A percentile compares a stretch with the other conserved stretches of the same genome.
phyloP scores from a whole-genome alignment of 2,113 vertebrate genomes.

The Rana temporaria region DNA sequence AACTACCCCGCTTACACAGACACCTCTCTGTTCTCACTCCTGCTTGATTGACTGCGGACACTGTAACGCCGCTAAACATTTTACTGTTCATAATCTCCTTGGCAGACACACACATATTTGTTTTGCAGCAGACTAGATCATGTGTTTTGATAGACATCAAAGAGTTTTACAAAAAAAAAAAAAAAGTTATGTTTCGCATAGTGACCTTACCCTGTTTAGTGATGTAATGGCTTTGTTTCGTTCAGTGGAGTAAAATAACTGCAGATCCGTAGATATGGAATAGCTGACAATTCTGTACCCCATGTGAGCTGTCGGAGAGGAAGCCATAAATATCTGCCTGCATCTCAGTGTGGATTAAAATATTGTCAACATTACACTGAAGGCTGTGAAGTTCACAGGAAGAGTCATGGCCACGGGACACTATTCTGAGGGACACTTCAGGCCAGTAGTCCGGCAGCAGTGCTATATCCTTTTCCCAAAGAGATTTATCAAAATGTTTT shows the following conservation, averaged over 20 bases:
- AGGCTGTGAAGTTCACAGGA: background rate
- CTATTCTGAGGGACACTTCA: background rate
- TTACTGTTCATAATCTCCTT: slow-evolving; percentile 41
- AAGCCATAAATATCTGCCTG: slow-evolving; percentile 5
- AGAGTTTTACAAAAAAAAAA: slow-evolving; percentile 6
- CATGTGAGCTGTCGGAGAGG: background rate
- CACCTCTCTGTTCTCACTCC: slow-evolving; percentile 49
- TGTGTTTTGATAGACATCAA: slow-evolving; percentile 12
- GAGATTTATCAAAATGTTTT: too few relatives aligned
- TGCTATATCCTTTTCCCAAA: background rate
- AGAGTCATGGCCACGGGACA: background rate
- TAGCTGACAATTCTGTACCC: background rate
- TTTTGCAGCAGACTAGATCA: slow-evolving; percentile 22
- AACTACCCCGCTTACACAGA: slow-evolving; percentile 72
- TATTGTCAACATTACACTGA: background rate
- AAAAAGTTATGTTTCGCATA: background rate
- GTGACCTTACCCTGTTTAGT: background rate
- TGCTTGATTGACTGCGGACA: slow-evolving; percentile 37
- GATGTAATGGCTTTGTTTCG: background rate
- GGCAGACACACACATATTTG: slow-evolving; percentile 47
- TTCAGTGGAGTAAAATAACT: background rate
- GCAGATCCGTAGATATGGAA: background rate
- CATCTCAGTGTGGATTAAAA: background rate
- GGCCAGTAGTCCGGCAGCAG: background rate
- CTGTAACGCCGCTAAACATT: slow-evolving; percentile 35